A percentile compares a stretch with the other conserved stretches of the same genome.
These are phyloP conservation scores for Nannoperca australis DNA, from an alignment of 2,797 vertebrate genomes.

Conservation along the genomic window DNA sequence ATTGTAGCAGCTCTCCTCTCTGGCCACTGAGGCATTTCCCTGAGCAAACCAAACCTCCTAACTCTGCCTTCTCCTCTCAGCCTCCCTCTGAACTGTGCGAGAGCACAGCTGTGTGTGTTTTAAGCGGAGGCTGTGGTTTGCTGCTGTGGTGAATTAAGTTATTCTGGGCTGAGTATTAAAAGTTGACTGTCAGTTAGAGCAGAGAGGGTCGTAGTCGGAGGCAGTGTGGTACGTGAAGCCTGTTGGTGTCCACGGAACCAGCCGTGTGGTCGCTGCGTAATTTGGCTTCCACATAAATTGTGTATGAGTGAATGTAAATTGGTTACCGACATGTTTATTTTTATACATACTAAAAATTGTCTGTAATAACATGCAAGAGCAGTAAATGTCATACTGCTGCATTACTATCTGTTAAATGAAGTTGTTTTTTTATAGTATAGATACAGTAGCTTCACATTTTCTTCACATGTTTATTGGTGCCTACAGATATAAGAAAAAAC, in stretches of 20 bases:
- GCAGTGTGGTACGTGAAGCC: constrained; percentile 43
- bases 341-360: constrained; percentile 4
- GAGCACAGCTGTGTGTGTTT: constrained; percentile 57
- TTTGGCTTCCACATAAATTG: constrained; percentile 50
- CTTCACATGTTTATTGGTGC: background rate
- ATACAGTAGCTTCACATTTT: background rate
- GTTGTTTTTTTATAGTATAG: background rate
- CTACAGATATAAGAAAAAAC: background rate
- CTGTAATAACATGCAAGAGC: background rate
- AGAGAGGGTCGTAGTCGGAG: constrained; percentile 23
- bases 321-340: constrained; percentile 4
- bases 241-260: constrained; percentile 62
- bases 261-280: constrained; percentile 72
- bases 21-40: constrained; percentile 52
- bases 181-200: constrained; percentile 70
- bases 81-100: constrained; percentile 36
- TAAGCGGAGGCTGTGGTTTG: constrained; percentile 64
- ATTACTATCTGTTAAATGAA: background rate
- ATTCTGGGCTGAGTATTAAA: constrained; percentile 63
- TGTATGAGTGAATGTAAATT: constrained; percentile 30
- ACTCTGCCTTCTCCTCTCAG: constrained; percentile 27
- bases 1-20: constrained; percentile 48
- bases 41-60: constrained; percentile 21
- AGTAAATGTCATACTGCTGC: background rate
- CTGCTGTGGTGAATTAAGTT: constrained; percentile 34